Evolutionary conservation across 2,888 invertebrate species (phyloP), one percentile per base, ranked within the genome.

Genomic region (Drosophila maculinotata): DNA sequence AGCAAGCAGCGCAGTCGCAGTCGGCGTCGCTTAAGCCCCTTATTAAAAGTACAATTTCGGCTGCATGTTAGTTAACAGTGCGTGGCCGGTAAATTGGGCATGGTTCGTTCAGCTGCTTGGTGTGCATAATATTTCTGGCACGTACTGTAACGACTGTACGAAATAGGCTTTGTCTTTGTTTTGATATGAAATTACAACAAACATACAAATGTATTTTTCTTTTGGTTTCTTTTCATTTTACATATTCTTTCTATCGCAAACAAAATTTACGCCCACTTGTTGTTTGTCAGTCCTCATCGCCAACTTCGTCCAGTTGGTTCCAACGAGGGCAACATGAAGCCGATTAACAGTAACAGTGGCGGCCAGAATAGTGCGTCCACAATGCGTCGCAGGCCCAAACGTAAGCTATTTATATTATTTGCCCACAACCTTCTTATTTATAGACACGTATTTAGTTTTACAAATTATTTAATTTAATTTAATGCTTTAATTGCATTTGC

Each of bases 311-410:
- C 42, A 45, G 31, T 52, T 39, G 53, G 41, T 42, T 64, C 20
- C 66, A n/a, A n/a, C 58, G 63, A 69, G 42, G 60, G 63, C 75
- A 77, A 25, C 69, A 77, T 71, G 77, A 78, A 80, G 69, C 64
- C 69, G 69, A 73, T 59, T 58, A 69, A 78, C 71, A 79, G 71
- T 44, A 53, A 79, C 80, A 82, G 72, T 82, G 68, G 72, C 65
- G 83, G 69, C 83, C 69, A 80, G 47, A 70, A 78, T 78, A 85
- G 76, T 82, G 78, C 63, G 45, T 65, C 85, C 73, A 80, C 56
- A 68, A 65, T 85, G 76, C 88, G 89, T 33, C 88, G 89, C 75
- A 81, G 89, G 72, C 79, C 77, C 69, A 86, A 75, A 75, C 77
- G 89, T 89, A 89, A 89, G 89, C 77, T 74, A 82, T 80, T 86